A percentile compares a stretch with the other conserved stretches of the same genome.
Evolutionary conservation across 2,113 vertebrate genomes (phyloP).

Genomic region (Acanthisitta chloris): DNA sequence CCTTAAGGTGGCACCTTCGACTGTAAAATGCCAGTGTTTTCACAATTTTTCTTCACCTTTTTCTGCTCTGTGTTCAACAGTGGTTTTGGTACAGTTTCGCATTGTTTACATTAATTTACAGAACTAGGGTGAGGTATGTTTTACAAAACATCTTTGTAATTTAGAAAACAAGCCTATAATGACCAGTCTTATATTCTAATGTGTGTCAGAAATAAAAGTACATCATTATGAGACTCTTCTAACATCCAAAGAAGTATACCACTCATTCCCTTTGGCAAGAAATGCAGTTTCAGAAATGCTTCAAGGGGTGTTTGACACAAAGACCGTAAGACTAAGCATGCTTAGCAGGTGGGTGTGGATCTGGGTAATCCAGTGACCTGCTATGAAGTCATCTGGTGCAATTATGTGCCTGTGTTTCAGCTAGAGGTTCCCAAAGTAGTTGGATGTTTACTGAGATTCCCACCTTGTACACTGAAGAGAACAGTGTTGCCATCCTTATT

Average conservation of each 20-base stretch:
- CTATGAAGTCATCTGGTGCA: background rate
- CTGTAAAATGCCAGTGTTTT: background rate
- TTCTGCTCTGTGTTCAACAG: background rate
- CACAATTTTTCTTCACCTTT: background rate
- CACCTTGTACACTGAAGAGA: background rate
- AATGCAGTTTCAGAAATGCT: background rate
- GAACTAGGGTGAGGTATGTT: background rate
- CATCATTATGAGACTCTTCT: fast-evolving
- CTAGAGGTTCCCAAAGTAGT: background rate
- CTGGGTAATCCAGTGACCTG: background rate
- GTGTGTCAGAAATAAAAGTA: background rate
- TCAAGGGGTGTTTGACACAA: background rate
- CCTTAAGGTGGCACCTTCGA: background rate
- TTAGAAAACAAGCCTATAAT: background rate
- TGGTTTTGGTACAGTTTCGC: background rate
- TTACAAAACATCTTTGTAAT: background rate
- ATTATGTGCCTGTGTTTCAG: background rate
- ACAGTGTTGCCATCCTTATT: background rate
- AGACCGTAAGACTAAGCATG: background rate
- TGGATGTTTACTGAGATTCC: background rate
- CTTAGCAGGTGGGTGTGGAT: background rate
- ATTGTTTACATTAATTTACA: background rate
- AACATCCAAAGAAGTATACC: background rate
- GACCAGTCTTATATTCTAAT: background rate
- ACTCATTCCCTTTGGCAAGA: background rate